Base-by-base conservation (phyloP, 30 jellyfish, hydroid and myxozoan species). In the Aurelia sp. region DNA sequence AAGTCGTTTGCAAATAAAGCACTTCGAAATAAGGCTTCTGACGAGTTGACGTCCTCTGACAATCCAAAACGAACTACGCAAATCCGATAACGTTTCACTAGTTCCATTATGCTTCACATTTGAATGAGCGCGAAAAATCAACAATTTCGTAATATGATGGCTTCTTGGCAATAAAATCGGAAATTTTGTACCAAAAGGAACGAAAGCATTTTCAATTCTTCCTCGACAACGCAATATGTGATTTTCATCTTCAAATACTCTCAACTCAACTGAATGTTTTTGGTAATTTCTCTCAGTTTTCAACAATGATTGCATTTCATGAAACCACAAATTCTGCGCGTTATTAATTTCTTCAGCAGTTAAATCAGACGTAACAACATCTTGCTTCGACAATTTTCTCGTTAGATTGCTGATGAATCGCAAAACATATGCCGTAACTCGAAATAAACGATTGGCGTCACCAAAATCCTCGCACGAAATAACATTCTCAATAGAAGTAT, bases 171-270 rank as follows among this genome's bases (percentile, higher is more conserved):
- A n/a, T n/a, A n/a, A n/a, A n/a, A n/a, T n/a, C n/a, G 16, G 63
- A 8, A 7, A 15, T n/a, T 38, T 71, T 18, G 15, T 73, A 12
- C 30, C 24, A 13, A 20, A 8, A 22, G 51, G 82, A 8, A 20
- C 11, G 11, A 52, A 27, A 71, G 82, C 82, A 71, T 71, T 71
- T 71, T 71, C 82, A 20, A 71, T 16, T 20, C 82, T 24, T 18
- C 82, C 73, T 13, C 82, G 72, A 19, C 72, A 71, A 20, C 68
- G 82, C 68, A 71, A n/a, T 8, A 71, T 71, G 15, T 19, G 75
- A 64, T 64, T 21, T 12, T 71, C 73, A 22, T 71, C 82, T 15
- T 11, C 19, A 19, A 12, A 71, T 38, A 40, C 12, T 20, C 73
- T 11, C 63, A 52, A 52, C 13, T 52, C 16, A 52, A 52, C 16